A percentile compares a stretch with the other conserved stretches of the same genome.
phyloP scores from a whole-genome alignment of 2,888 invertebrate species.

The Ctena decussata region DNA sequence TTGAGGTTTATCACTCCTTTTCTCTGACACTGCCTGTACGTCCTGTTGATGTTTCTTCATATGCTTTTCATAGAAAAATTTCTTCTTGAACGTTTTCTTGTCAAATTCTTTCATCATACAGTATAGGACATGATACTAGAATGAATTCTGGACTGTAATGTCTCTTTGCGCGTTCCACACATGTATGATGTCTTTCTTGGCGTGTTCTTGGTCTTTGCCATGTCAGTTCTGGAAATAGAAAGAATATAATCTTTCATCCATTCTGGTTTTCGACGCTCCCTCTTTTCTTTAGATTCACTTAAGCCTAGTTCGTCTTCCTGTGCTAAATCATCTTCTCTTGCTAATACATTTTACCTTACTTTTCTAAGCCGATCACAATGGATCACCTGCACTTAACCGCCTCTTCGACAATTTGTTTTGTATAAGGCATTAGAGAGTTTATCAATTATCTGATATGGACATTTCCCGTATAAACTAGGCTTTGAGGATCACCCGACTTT shows the following conservation, averaged over 20 bases:
- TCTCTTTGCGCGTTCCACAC: not conserved
- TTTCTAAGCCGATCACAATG: conserved; percentile 13
- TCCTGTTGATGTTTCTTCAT: not conserved
- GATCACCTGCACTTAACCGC: not conserved
- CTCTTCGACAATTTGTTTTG: conserved; percentile 21
- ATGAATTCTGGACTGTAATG: not conserved
- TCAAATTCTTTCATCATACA: not conserved
- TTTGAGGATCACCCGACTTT: conserved; percentile 15
- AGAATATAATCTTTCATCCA: conserved; percentile 18
- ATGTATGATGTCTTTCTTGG: not conserved
- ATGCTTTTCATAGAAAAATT: not conserved
- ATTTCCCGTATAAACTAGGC: conserved; percentile 19
- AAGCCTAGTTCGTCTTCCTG: too few relatives aligned
- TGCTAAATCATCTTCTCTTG: not conserved
- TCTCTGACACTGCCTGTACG: too few relatives aligned
- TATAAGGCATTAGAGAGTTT: conserved; percentile 22
- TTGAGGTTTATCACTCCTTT: too few relatives aligned
- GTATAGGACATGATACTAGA: not conserved
- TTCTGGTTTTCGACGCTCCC: not conserved
- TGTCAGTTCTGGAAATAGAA: conserved; percentile 9
- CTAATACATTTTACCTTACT: not conserved
- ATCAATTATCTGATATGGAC: too few relatives aligned
- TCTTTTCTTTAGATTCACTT: not conserved
- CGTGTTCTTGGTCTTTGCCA: not conserved
- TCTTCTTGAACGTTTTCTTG: conserved; percentile 7